Conservation (phyloP, 2,797 vertebrate genomes). For the Falco berigora region DNA sequence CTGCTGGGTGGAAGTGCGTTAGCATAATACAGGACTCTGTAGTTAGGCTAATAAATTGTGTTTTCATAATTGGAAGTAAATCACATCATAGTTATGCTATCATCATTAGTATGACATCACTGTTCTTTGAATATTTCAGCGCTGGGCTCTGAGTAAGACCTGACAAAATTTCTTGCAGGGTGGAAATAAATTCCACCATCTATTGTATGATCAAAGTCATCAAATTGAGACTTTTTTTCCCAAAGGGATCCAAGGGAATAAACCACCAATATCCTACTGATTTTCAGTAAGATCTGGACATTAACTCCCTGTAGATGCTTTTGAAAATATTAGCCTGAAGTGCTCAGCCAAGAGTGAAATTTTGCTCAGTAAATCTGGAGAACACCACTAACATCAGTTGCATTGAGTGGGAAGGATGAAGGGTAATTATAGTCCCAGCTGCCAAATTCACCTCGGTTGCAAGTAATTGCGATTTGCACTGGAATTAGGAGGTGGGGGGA, state of each 20-base stretch:
- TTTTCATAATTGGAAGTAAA: slow-evolving; percentile 37
- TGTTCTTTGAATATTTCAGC: not conserved
- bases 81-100: slow-evolving; percentile 13
- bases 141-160: not conserved
- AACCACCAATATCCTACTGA: not conserved
- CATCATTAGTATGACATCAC: not conserved
- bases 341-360: not conserved
- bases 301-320: not conserved
- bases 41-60: not conserved
- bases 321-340: slow-evolving; percentile 1
- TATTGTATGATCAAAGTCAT: not conserved
- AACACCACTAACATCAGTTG: not conserved
- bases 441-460: not conserved
- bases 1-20: not conserved
- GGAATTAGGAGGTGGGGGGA: not conserved
- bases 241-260: not conserved
- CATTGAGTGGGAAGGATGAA: not conserved
- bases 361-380: not conserved
- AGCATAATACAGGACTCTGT: not conserved
- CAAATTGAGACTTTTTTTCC: not conserved
- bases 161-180: not conserved
- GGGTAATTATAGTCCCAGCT: not conserved
- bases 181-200: not conserved
- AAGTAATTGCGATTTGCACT: slow-evolving; percentile 8
- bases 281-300: not conserved